Base-by-base conservation (phyloP, 2,113 vertebrate species). In the Nerophis lumbriciformis region DNA sequence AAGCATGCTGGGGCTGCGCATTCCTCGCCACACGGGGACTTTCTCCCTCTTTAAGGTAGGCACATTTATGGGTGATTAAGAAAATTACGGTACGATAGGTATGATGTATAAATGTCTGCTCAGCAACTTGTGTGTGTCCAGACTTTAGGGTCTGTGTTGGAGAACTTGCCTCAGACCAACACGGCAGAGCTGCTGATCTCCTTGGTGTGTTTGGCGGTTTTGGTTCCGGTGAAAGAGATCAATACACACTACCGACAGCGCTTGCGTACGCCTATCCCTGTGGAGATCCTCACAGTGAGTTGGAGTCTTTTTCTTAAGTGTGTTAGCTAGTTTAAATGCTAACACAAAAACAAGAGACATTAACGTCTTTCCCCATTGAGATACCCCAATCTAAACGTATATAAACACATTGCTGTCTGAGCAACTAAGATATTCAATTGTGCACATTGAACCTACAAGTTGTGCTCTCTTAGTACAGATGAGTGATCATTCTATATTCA, bases 41-140 rank as follows among this genome's bases (percentile, higher is more conserved):
- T 96, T 95, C 77, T 89, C 93, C 15, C 89, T 96, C 61, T 96
- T 96, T 66, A 95, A 93, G 92, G 93, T 93, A 45, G 67, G 80
- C 36, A 4, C 13, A 38, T 5, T 48, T 28, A 45, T 15, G 38
- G 21, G 21, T 35, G 21, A 53, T 11, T 13, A 36, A 53, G 51
- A 28, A 53, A 14, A 19, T 4, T 28, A 52, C 2, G 51, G 11
- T 9, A 21, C 19, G 21, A 6, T 19, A 7, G 5, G 7, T 48
- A n/a, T 6, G 15, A 19, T 50, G 8, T 58, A 9, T 58, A 8
- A 57, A 35, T 42, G 16, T 10, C 19, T 52, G 63, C 53, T 77
- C 15, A 5, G n/a, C 36, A 19, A 14, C 45, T 6, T 55, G n/a
- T 78, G n/a, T 78, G 49, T 74, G 42, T 62, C 68, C 86, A 96